Percentiles rank a stretch among this genome's conserved stretches.
Conservation (phyloP, 2,888 invertebrate species). For the Gastracanthus pulcherrimus region DNA sequence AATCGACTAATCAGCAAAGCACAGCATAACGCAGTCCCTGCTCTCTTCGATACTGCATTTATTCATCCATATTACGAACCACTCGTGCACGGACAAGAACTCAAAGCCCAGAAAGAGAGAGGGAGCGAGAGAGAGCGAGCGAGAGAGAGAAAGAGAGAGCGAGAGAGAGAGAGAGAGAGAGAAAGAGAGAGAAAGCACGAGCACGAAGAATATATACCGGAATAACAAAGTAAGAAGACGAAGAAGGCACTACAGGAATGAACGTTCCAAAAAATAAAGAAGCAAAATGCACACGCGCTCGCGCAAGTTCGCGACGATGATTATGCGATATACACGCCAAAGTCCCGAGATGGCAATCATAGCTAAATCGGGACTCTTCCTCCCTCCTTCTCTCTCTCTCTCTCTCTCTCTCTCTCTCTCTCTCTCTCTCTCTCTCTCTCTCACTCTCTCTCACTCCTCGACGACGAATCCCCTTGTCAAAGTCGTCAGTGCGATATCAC, state of each 20-base stretch:
- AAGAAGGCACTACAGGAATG: neutral
- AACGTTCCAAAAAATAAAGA: neutral
- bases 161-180: too few species aligned
- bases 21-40: neutral
- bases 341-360: constrained; percentile 51
- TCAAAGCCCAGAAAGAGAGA: too few species aligned
- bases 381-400: neutral
- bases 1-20: constrained; percentile 24
- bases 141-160: too few species aligned
- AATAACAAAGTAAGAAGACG: neutral
- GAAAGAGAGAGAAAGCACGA: too few species aligned
- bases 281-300: neutral
- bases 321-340: constrained; percentile 40
- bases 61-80: too few species aligned
- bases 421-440: neutral
- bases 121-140: too few species aligned
- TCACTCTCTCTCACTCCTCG: constrained; percentile 5
- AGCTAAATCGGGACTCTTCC: constrained; percentile 47
- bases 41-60: constrained; percentile 12
- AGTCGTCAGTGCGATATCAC: constrained; percentile 55
- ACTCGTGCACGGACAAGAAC: too few species aligned
- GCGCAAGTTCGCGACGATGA: constrained; percentile 32
- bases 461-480: constrained; percentile 49
- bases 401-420: neutral
- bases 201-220: neutral